Evolutionary conservation across 2,888 invertebrate genomes (phyloP), one percentile per base, ranked within the genome.

Genomic region (Odontothrips loti): DNA sequence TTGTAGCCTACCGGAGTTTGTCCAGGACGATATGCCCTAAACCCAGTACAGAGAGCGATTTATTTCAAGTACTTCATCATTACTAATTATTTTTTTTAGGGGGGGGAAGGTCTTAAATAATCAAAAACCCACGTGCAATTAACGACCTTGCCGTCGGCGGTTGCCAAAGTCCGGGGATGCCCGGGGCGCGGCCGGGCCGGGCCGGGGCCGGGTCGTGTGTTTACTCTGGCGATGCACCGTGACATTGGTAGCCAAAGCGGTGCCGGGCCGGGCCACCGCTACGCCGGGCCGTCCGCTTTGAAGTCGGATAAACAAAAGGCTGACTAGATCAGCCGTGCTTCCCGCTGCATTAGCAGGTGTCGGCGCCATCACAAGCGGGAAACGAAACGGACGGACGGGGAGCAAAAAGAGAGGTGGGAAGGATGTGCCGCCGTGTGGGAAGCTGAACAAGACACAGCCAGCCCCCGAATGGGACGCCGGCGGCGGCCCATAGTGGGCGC

Each of bases 311-410:
- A 75, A 75, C 68, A 75, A 75, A 75, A 75, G 27, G 68, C 58
- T 58, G 58, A 58, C 58, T 58, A 75, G 68, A 75, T 75, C 68
- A 27, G 68, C 68, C 68, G 68, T 75, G 27, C 68, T 75, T 27
- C 68, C 68, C 68, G 12, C 23, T 27, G 68, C 68, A 75, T 75
- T 75, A 75, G 68, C 68, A 75, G 68, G 68, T 75, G 68, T 75
- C 68, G 68, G 68, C 68, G 68, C 68, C 68, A 12, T 75, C 68
- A 75, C 23, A 27, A 23, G 63, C n/a, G 51, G 68, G 68, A 10
- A 27, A 75, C 27, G 58, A 17, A 17, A 0, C 20, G n/a, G 58
- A 0, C 58, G 58, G 58, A 11, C 34, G 34, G 34, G 34, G 34
- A 43, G 34, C 34, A 43, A 43, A 43, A 43, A 43, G 34, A 6